These are phyloP conservation scores for Tonatia bakeri DNA, from an alignment of 2,113 vertebrate genomes.

Conservation along the genomic window DNA sequence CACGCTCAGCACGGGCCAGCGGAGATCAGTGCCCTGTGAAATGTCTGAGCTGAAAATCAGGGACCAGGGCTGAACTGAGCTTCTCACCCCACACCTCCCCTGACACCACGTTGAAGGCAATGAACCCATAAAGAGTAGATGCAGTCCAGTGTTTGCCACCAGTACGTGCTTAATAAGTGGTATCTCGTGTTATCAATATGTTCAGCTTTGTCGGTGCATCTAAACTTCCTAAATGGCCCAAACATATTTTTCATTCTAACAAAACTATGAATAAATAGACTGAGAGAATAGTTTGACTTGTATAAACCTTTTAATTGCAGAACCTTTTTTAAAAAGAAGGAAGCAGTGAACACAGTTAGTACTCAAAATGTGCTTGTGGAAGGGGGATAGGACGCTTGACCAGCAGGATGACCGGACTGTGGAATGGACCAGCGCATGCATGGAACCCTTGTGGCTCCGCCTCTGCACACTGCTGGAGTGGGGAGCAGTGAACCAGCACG, in stretches of 20 bases:
- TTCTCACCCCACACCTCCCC: background rate
- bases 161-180: background rate
- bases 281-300: background rate
- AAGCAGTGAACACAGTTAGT: background rate
- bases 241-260: background rate
- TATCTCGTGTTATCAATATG: background rate
- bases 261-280: background rate
- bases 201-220: background rate
- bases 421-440: background rate
- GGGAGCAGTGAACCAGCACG: rapidly evolving
- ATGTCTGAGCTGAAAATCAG: background rate
- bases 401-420: background rate
- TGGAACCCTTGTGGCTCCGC: rapidly evolving
- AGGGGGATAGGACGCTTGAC: background rate
- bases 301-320: background rate
- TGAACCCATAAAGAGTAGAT: rapidly evolving
- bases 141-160: background rate
- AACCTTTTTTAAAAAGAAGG: background rate
- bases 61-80: background rate
- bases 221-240: background rate
- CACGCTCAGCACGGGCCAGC: background rate
- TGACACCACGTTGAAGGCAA: background rate
- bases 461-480: background rate
- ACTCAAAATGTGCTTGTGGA: background rate
- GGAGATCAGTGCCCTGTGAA: background rate